Base-by-base conservation (phyloP, 2,888 invertebrate genomes). In the Electrophaes corylata region DNA sequence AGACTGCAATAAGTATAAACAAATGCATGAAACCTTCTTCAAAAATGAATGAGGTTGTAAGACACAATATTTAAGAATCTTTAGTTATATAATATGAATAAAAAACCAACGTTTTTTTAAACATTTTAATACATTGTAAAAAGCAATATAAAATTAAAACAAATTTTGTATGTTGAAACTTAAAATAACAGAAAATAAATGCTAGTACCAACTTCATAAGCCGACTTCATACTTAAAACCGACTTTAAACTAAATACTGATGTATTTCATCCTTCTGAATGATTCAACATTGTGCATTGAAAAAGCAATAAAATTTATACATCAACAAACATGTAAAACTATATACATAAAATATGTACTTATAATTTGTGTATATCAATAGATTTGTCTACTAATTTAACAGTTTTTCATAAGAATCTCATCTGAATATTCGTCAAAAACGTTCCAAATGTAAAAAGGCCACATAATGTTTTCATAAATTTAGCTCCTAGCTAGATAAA, bases 1-100 rank as follows among this genome's bases (percentile, higher is more conserved):
- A 83, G 84, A 83, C 81, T 84, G 63, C 49, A 39, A 48, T 48
- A 23, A 53, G 46, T 39, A 12, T 37, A 51, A 56, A 61, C 43
- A 29, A 23, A 46, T 64, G 61, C 68, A 76, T 81, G 76, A 68
- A 73, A 68, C 54, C 59, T 64, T 67, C 70, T 62, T 69, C 67
- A 72, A 71, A 71, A 73, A n/a, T n/a, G n/a, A n/a, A n/a, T n/a
- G n/a, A n/a, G n/a, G n/a, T n/a, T n/a, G 69, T 66, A 57, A 62
- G 49, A 60, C 46, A 62, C 70, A 67, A 61, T 61, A 64, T 54
- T 64, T 66, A 62, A 55, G 43, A 48, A 50, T 39, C 6, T n/a
- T 48, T 5, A 50, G 31, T n/a, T 53, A 39, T 18, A 6, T 37
- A 39, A 50, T 52, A 57, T 45, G 31, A 57, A 46, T 47, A 33